Evolutionary conservation across 1,140 invertebrate species (phyloP).

Genomic region (Diabrotica virgifera): DNA sequence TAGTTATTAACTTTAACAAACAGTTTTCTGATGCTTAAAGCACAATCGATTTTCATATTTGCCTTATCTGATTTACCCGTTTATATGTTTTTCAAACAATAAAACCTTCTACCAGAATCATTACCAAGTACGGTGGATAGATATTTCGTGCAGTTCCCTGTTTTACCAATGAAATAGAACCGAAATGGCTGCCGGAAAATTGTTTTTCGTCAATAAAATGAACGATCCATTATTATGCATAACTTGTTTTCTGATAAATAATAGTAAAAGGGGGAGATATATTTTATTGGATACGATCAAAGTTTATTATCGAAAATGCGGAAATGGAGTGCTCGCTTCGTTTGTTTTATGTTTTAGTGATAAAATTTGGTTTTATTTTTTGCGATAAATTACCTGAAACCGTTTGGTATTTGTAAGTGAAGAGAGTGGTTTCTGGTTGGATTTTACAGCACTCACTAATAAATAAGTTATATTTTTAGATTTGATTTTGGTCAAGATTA

Average conservation of each 20-base stretch:
- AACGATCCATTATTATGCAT: slow-evolving; percentile 2
- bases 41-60: too few species aligned
- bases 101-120: too few species aligned
- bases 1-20: too few species aligned
- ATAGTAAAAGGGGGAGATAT: neutral
- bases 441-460: neutral
- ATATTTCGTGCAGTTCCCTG: too few species aligned
- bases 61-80: too few species aligned
- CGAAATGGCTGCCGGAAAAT: neutral
- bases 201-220: neutral
- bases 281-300: slow-evolving; percentile 3
- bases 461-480: too few species aligned
- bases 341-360: slow-evolving; percentile 3
- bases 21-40: too few species aligned
- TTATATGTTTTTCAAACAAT: too few species aligned
- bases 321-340: neutral
- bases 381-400: neutral
- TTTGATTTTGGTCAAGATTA: too few species aligned
- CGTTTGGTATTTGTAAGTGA: neutral
- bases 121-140: too few species aligned
- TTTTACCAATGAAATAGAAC: neutral
- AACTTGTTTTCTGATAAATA: slow-evolving; percentile 3
- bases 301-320: slow-evolving; percentile 2
- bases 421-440: neutral
- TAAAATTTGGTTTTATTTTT: neutral